Percentiles rank a stretch among this genome's conserved stretches.
Conservation (phyloP, 2,113 vertebrate genomes). For the Eulemur macaco region DNA sequence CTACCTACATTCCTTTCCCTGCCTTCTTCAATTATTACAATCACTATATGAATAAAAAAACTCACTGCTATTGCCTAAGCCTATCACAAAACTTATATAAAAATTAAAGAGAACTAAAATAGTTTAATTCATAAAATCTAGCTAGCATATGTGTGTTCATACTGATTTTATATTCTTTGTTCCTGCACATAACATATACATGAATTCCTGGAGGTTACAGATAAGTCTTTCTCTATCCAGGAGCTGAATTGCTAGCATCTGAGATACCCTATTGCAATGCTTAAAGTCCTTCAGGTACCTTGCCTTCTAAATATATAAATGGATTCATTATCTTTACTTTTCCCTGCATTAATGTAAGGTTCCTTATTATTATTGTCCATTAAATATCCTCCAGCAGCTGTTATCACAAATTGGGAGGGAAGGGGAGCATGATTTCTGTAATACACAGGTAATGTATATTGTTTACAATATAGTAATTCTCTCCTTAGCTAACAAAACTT, state of each 20-base stretch:
- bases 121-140: conserved; percentile 18
- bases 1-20: background rate
- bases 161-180: conserved; percentile 67
- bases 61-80: background rate
- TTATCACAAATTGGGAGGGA: background rate
- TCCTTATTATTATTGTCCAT: background rate
- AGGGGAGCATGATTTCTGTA: background rate
- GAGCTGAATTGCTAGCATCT: conserved; percentile 27
- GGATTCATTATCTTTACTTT: conserved; percentile 43
- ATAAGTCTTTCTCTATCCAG: conserved; percentile 46
- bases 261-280: conserved; percentile 7
- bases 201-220: conserved; percentile 62
- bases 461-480: conserved; percentile 43
- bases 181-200: background rate
- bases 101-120: background rate
- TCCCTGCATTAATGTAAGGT: background rate
- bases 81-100: conserved; percentile 13
- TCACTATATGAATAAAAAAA: conserved; percentile 17
- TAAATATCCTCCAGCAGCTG: conserved; percentile 13
- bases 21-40: conserved; percentile 39
- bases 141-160: background rate
- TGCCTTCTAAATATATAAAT: background rate
- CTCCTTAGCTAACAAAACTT: conserved; percentile 32
- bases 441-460: conserved; percentile 49
- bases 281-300: conserved; percentile 28